Evolutionary conservation across 2,113 vertebrate genomes (phyloP), one percentile per base, ranked within the genome.

Genomic region (Crypturellus undulatus): DNA sequence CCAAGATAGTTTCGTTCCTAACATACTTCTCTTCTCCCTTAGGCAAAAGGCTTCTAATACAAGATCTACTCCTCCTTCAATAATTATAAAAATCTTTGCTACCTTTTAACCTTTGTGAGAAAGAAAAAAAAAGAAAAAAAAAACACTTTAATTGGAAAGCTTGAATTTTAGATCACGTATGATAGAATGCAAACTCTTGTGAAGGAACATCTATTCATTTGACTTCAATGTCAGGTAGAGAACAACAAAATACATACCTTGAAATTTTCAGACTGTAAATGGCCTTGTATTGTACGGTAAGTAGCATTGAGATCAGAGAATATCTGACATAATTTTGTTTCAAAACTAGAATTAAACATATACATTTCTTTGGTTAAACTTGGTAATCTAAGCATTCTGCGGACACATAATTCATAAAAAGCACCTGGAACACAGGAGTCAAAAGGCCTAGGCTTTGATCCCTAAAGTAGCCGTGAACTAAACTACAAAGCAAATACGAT

Each of bases 241-340:
- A 96, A 94, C 79, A 94, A 96, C 30, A 32, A 60, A 76, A 91
- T 76, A 98, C 97, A 86, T 98, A 99, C 99, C 99, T 99, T 99
- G 87, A 99, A 99, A 97, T 99, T 99, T 97, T 99, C 99, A 91
- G 98, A 98, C 97, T 99, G 99, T 85, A 99, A 98, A 97, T 99
- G 99, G 85, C 99, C 99, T 98, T 99, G 99, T 98, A 99, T 99
- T 81, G 98, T 98, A 98, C 99, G 99, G 97, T 99, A 99, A 47
- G 99, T 99, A 92, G 99, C 98, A 94, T 99, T 99, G 96, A 99
- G 98, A 98, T 99, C 99, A 87, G 99, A 98, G 96, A 99, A 99
- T 97, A 99, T 98, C 98, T 99, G 99, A 97, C 98, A 98, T 92
- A 99, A 98, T 95, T 99, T 99, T 94, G 98, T 98, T 98, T 99